phyloP scores from a whole-genome alignment of 2,113 vertebrate species.

The Poeciliopsis turrubarensis region DNA sequence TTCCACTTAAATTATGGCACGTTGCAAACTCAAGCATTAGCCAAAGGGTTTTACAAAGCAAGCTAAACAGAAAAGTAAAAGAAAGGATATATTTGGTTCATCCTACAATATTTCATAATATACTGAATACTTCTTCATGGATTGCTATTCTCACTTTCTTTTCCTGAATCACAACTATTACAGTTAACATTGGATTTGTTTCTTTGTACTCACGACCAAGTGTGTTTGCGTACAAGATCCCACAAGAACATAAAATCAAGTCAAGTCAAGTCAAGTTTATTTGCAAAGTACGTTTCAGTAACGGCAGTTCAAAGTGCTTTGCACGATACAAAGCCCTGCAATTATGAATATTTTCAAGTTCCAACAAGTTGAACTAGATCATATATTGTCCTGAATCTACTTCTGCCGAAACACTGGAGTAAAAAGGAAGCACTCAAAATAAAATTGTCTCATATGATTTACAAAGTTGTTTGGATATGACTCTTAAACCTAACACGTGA shows the following conservation, averaged over 20 bases:
- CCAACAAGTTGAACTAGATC: neutral
- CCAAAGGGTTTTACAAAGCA: neutral
- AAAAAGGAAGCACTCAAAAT: neutral
- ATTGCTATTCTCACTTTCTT: neutral
- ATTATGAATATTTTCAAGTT: neutral
- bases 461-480: neutral
- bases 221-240: too few species aligned
- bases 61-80: neutral
- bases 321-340: neutral
- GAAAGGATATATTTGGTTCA: neutral
- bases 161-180: neutral
- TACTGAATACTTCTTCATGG: neutral
- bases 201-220: neutral
- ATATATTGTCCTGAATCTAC: neutral
- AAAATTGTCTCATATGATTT: neutral
- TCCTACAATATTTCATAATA: neutral
- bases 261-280: too few species aligned
- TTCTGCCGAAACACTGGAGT: neutral
- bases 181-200: neutral
- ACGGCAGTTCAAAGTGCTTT: too few species aligned
- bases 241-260: too few species aligned
- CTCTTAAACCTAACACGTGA: conserved; percentile 34
- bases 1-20: neutral
- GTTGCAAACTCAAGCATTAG: neutral
- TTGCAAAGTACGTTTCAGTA: too few species aligned